These are phyloP conservation scores for Sciaenops ocellatus DNA, from an alignment of 2,797 vertebrate species.

Conservation along the genomic window DNA sequence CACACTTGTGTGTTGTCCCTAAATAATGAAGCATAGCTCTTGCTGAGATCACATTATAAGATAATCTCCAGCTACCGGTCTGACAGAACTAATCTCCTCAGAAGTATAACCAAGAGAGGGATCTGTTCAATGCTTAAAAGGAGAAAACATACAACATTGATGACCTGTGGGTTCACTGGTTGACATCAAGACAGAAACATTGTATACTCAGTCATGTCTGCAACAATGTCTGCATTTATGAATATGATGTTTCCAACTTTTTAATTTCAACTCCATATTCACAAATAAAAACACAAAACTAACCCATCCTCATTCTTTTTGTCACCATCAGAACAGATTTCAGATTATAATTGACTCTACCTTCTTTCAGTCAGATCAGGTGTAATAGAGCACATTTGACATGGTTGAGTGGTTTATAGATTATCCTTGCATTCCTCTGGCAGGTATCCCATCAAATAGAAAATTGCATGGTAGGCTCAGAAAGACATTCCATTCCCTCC, in stretches of 20 bases:
- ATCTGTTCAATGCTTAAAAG: constrained; percentile 69
- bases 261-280: not conserved
- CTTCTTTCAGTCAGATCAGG: constrained; percentile 14
- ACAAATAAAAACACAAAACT: not conserved
- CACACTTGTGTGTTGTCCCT: constrained; percentile 54
- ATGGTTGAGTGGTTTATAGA: constrained; percentile 50
- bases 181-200: constrained; percentile 25
- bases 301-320: not conserved
- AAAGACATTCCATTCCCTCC: constrained; percentile 23
- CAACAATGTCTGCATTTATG: not conserved
- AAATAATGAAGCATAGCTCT: constrained; percentile 66
- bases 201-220: constrained; percentile 11
- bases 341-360: constrained; percentile 3
- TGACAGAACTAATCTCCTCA: constrained; percentile 66
- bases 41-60: constrained; percentile 64
- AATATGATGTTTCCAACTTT: not conserved
- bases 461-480: constrained; percentile 17
- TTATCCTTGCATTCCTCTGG: constrained; percentile 43
- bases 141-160: constrained; percentile 76
- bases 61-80: constrained; percentile 40
- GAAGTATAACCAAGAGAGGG: constrained; percentile 43
- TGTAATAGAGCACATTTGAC: constrained; percentile 34
- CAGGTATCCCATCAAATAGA: constrained; percentile 46
- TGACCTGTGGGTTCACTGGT: constrained; percentile 54
- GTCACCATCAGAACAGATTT: constrained; percentile 18